Percentiles rank a stretch among this genome's conserved stretches.
These are phyloP conservation scores for Drosophila mimetica DNA, from an alignment of 2,888 invertebrate species.

Conservation along the genomic window DNA sequence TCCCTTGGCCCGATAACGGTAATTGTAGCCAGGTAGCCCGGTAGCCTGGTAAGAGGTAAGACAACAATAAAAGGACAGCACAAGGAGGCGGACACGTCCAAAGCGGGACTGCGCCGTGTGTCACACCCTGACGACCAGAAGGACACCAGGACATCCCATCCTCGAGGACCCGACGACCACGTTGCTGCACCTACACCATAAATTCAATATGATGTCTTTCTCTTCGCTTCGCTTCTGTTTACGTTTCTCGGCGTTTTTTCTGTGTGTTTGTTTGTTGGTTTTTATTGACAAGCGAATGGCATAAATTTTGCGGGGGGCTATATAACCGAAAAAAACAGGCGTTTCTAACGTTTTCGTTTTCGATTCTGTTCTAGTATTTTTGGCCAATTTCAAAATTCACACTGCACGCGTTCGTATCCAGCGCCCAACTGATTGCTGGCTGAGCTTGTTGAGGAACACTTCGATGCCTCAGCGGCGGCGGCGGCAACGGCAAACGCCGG, in stretches of 20 bases:
- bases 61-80: constrained; percentile 48
- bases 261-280: not conserved
- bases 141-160: constrained; percentile 6
- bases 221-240: constrained; percentile 23
- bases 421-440: constrained; percentile 76
- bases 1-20: constrained; percentile 47
- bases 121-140: constrained; percentile 44
- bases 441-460: constrained; percentile 56
- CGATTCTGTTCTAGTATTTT: constrained; percentile 14
- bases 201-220: constrained; percentile 54
- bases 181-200: constrained; percentile 59
- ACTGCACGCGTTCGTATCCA: constrained; percentile 80
- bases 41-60: constrained; percentile 44
- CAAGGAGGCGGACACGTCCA: constrained; percentile 26
- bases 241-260: constrained; percentile 5
- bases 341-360: constrained; percentile 10
- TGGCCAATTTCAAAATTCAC: constrained; percentile 52
- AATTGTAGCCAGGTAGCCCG: constrained; percentile 54
- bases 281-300: constrained; percentile 52
- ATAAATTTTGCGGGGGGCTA: constrained; percentile 28
- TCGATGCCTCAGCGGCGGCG: constrained; percentile 43
- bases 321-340: constrained; percentile 3
- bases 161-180: constrained; percentile 6
- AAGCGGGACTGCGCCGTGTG: constrained; percentile 39
- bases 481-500: constrained; percentile 28